These are phyloP conservation scores for Natrix natrix DNA, from an alignment of 2,797 vertebrate species.

Conservation along the genomic window DNA sequence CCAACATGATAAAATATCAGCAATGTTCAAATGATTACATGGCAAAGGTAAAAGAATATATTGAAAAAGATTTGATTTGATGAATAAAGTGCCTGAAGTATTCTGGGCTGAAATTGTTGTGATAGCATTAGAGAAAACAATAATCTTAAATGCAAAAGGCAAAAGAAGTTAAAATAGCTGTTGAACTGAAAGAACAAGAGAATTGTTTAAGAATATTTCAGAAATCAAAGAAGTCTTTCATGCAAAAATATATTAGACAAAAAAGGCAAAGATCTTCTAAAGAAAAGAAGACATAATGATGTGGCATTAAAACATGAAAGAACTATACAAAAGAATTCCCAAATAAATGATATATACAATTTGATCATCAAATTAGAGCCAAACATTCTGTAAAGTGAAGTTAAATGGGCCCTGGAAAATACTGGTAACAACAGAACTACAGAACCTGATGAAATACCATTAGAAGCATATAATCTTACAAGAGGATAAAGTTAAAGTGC, in stretches of 20 bases:
- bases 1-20: background rate
- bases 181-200: background rate
- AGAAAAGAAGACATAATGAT: background rate
- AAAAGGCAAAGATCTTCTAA: background rate
- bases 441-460: background rate
- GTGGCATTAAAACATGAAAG: background rate
- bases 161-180: background rate
- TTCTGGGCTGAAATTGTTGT: background rate
- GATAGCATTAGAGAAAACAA: background rate
- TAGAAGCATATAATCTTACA: background rate
- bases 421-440: background rate
- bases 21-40: background rate
- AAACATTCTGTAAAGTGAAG: background rate
- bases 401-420: background rate
- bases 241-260: background rate
- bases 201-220: background rate
- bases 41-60: background rate
- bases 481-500: background rate
- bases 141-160: background rate
- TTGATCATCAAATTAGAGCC: background rate
- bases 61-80: background rate
- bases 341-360: background rate
- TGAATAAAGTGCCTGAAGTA: background rate
- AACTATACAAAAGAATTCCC: background rate
- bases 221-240: background rate